Percentiles rank a stretch among this genome's conserved stretches.
phyloP scores from a whole-genome alignment of 1,140 invertebrate species.

The Temnothorax curvispinosus region DNA sequence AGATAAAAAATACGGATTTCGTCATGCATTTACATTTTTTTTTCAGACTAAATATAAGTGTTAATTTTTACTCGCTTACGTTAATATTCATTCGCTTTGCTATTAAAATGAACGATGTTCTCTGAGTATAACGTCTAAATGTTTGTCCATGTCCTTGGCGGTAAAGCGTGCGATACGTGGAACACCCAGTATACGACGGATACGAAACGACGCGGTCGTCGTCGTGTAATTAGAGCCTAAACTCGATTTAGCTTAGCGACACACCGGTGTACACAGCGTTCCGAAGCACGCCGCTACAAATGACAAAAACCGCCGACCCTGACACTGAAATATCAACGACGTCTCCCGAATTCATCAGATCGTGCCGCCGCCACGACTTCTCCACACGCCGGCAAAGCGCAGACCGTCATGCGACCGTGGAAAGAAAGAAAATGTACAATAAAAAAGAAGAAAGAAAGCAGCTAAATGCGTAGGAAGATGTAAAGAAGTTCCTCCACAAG shows the following conservation, averaged over 20 bases:
- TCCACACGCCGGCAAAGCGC: conserved; percentile 24
- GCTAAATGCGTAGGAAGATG: conserved; percentile 27
- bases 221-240: conserved; percentile 78
- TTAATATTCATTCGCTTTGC: background rate
- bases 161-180: background rate
- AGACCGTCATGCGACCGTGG: background rate
- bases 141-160: background rate
- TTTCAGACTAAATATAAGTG: background rate
- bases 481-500: background rate
- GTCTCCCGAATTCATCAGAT: conserved; percentile 79
- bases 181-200: background rate
- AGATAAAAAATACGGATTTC: background rate
- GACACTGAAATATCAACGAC: conserved; percentile 83
- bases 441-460: conserved; percentile 4
- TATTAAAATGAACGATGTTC: background rate
- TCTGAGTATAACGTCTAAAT: background rate
- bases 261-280: conserved; percentile 61
- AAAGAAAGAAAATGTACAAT: conserved; percentile 21
- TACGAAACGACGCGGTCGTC: conserved; percentile 54
- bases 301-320: conserved; percentile 77
- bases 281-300: conserved; percentile 75
- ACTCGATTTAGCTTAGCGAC: conserved; percentile 75
- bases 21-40: background rate
- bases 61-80: background rate
- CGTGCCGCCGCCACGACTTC: conserved; percentile 44